phyloP scores from a whole-genome alignment of 2,797 vertebrate genomes.

The Tapera naevia region DNA sequence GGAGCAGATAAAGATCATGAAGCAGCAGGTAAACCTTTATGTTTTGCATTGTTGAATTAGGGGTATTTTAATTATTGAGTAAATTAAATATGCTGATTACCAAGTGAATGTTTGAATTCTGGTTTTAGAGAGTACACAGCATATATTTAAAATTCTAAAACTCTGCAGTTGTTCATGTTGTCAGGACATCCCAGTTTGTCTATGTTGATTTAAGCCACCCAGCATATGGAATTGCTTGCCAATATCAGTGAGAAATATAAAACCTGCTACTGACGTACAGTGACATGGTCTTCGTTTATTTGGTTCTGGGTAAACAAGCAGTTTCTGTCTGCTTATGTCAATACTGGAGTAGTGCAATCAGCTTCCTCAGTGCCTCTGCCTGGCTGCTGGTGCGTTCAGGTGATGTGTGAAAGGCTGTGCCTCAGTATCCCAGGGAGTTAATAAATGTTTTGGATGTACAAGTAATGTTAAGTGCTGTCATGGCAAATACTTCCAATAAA shows the following conservation, averaged over 20 bases:
- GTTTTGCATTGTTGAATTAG: not conserved
- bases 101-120: not conserved
- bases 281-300: not conserved
- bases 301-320: not conserved
- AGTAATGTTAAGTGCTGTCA: not conserved
- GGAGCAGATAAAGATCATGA: conserved; percentile 94
- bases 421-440: not conserved
- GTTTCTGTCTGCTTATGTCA: not conserved
- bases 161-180: not conserved
- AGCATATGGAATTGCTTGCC: not conserved
- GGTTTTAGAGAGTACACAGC: not conserved
- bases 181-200: not conserved
- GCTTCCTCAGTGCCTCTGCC: not conserved
- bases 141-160: not conserved
- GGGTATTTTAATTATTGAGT: not conserved
- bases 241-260: not conserved
- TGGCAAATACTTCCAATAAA: not conserved
- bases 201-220: not conserved
- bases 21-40: conserved; percentile 88
- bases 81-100: not conserved
- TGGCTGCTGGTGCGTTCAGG: not conserved
- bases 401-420: not conserved
- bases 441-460: not conserved
- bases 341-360: not conserved
- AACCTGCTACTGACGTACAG: not conserved